Conservation (phyloP, 1,140 invertebrate species). For the Streblospio benedicti region DNA sequence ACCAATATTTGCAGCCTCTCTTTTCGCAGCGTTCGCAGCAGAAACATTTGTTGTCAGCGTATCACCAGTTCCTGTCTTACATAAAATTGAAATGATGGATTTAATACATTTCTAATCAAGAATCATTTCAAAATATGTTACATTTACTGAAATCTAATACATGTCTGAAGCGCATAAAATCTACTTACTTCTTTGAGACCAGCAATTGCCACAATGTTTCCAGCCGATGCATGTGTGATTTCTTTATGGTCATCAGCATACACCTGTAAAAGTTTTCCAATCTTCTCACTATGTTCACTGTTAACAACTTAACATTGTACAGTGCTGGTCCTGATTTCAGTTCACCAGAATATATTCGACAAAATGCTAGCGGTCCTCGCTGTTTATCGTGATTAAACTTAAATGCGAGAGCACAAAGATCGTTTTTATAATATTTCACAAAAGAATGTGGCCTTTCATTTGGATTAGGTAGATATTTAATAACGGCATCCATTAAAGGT, state of each 20-base stretch:
- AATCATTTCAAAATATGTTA: neutral
- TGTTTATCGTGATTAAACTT: conserved; percentile 88
- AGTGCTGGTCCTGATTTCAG: conserved; percentile 61
- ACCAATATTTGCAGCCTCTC: conserved; percentile 19
- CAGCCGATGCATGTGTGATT: conserved; percentile 57
- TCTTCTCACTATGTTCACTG: conserved; percentile 57
- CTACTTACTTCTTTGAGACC: conserved; percentile 59
- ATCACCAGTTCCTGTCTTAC: conserved; percentile 70
- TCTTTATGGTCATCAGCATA: conserved; percentile 78
- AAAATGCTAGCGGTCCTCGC: conserved; percentile 74
- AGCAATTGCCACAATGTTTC: conserved; percentile 83
- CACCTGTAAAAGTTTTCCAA: conserved; percentile 60
- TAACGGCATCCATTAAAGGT: conserved; percentile 81
- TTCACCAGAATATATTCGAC: conserved; percentile 76
- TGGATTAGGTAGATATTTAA: conserved; percentile 88
- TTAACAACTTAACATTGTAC: conserved; percentile 73
- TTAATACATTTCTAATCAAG: neutral
- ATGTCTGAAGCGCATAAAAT: conserved; percentile 8
- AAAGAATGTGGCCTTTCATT: conserved; percentile 53
- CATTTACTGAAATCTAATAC: neutral
- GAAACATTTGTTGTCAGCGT: conserved; percentile 60
- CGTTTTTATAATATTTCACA: conserved; percentile 20
- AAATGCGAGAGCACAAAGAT: conserved; percentile 74
- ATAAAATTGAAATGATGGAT: conserved; percentile 6
- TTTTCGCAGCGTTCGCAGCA: conserved; percentile 42